Base-by-base conservation (phyloP, 1,140 invertebrate genomes). In the Hyles vespertilio region DNA sequence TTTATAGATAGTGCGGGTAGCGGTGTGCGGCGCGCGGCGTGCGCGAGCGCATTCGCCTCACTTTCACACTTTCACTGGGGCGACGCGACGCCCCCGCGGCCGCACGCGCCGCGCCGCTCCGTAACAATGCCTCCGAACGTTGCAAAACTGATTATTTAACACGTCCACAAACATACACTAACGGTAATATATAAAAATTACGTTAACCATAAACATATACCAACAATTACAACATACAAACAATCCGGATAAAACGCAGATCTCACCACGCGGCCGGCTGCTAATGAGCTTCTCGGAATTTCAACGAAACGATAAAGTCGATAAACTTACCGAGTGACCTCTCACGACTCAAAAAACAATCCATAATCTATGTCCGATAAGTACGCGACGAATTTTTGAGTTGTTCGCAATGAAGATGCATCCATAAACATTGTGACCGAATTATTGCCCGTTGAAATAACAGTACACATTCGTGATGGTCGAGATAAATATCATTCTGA, bases 11-110 rank as follows among this genome's bases (percentile, higher is more conserved):
- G 53, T 61, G 51, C 52, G 59, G 52, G 50, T 64, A 63, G 53
- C 33, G 52, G 64, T 40, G 36, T 40, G 22, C 22, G 22, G 68
- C 66, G 22, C 22, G 22, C 66, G 70, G 47, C 12, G 67, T 70
- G 68, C 66, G 71, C 70, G 53, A 64, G 72, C 71, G 72, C 74
- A 75, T 83, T 81, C 76, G 80, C 71, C 70, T 84, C 84, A 87
- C 84, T 87, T 87, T 87, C 84, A 83, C 81, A 87, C 84, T 87
- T 87, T 87, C 84, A 82, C 84, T 84, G 70, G 81, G 77, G 69
- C 81, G 80, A 77, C 81, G 69, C 81, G 80, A 77, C 81, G 83
- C 73, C 78, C 76, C 70, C 71, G 67, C 62, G 50, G 57, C 61
- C 65, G 69, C 66, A 60, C 66, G 69, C 71, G 60, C 67, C 66